Conservation (phyloP, 2,888 invertebrate genomes). For the Tridacna crocea region DNA sequence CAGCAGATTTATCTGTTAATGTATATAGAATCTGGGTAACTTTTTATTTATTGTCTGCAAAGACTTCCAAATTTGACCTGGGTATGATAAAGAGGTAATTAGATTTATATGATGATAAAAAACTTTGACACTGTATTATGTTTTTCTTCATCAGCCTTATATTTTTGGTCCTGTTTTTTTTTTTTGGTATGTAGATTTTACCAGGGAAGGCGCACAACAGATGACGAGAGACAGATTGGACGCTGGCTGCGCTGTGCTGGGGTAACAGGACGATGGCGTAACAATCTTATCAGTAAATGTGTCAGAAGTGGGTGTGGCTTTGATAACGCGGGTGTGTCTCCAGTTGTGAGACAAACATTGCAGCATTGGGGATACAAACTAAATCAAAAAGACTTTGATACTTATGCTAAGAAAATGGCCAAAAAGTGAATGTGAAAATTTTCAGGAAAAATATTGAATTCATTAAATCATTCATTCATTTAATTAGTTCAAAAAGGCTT, state of each 20-base stretch:
- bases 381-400: conserved; percentile 73
- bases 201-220: conserved; percentile 72
- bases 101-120: not conserved
- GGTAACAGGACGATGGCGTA: conserved; percentile 72
- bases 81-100: not conserved
- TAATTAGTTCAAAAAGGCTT: no score
- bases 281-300: conserved; percentile 78
- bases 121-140: not conserved
- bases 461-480: no score
- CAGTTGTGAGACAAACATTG: conserved; percentile 77
- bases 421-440: conserved; percentile 49
- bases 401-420: conserved; percentile 68
- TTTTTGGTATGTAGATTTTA: conserved; percentile 74
- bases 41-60: no score
- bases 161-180: no score
- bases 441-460: no score
- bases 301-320: conserved; percentile 68
- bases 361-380: conserved; percentile 78
- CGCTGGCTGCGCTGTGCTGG: conserved; percentile 79
- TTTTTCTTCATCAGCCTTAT: not conserved
- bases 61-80: not conserved
- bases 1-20: no score
- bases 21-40: no score
- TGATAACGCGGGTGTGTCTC: conserved; percentile 71
- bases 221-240: conserved; percentile 77